Conservation (phyloP, 2,113 vertebrate genomes). For the Tretioscincus oriximinensis region DNA sequence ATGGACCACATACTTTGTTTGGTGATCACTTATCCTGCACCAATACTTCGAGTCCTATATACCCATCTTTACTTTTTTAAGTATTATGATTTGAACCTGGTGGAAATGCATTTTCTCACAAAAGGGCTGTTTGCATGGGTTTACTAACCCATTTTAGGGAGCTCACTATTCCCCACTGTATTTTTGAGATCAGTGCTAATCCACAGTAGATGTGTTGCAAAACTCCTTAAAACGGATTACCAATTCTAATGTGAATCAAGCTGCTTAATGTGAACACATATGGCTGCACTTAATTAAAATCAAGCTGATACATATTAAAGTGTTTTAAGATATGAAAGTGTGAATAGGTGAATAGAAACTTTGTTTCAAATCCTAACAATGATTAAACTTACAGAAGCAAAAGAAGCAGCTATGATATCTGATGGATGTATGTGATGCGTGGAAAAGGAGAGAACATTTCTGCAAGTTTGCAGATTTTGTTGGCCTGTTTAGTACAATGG, state of each 20-base stretch:
- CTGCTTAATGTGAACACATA: too few species aligned
- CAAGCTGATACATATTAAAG: too few species aligned
- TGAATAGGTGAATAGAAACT: neutral
- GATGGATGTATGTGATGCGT: too few species aligned
- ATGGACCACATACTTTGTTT: neutral
- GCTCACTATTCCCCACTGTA: too few species aligned
- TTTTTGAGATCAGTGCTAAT: too few species aligned
- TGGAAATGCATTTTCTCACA: neutral
- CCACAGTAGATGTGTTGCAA: too few species aligned
- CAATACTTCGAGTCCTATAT: neutral
- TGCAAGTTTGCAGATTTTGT: neutral
- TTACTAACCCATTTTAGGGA: too few species aligned
- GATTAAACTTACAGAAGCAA: neutral
- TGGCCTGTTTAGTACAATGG: neutral
- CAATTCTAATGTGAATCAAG: too few species aligned
- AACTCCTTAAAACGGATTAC: too few species aligned
- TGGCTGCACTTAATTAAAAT: too few species aligned
- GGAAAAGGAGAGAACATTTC: neutral
- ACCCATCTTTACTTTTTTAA: neutral
- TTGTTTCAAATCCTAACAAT: neutral
- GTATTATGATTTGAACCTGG: neutral
- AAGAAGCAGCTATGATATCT: neutral
- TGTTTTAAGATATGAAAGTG: too few species aligned
- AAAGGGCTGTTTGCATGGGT: too few species aligned
- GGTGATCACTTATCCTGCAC: neutral